Conservation (phyloP, 1,140 invertebrate species). For the Zaprionus capensis region DNA sequence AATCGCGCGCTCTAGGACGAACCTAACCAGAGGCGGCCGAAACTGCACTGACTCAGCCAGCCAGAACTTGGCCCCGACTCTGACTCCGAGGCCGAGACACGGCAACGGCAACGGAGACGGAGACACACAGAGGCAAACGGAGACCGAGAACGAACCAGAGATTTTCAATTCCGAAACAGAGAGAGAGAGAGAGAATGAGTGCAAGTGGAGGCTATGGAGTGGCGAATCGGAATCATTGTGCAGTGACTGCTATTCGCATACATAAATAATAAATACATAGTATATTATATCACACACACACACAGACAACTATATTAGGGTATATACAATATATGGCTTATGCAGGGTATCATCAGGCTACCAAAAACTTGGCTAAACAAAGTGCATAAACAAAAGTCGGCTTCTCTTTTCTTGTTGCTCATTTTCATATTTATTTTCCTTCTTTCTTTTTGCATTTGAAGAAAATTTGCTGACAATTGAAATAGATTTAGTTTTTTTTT, state of each 20-base stretch:
- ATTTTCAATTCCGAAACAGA: slow-evolving; percentile 19
- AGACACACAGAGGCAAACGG: slow-evolving; percentile 10
- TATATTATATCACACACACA: slow-evolving; percentile 21
- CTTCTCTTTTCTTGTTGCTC: neutral
- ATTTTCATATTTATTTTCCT: slow-evolving; percentile 19
- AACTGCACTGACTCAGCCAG: slow-evolving; percentile 65
- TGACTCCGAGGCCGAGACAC: slow-evolving; percentile 41
- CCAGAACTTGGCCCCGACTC: slow-evolving; percentile 28
- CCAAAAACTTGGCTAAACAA: slow-evolving; percentile 59
- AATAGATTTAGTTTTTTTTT: slow-evolving; percentile 66
- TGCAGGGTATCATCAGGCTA: slow-evolving; percentile 37
- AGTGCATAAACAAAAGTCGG: slow-evolving; percentile 57
- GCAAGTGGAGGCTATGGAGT: slow-evolving; percentile 5
- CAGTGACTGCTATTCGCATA: slow-evolving; percentile 38
- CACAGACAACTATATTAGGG: slow-evolving; percentile 11
- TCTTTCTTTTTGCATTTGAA: slow-evolving; percentile 62
- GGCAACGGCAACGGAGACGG: slow-evolving; percentile 28
- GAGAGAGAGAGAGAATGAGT: slow-evolving; percentile 15
- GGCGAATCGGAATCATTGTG: slow-evolving; percentile 44
- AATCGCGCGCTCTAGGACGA: slow-evolving; percentile 48
- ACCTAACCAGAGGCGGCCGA: slow-evolving; percentile 68
- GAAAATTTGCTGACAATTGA: slow-evolving; percentile 80
- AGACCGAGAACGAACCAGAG: slow-evolving; percentile 32
- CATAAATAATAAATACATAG: slow-evolving; percentile 52
- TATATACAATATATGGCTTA: slow-evolving; percentile 16